Base-by-base conservation (phyloP, 2,888 invertebrate species). In the Colletes collaris region DNA sequence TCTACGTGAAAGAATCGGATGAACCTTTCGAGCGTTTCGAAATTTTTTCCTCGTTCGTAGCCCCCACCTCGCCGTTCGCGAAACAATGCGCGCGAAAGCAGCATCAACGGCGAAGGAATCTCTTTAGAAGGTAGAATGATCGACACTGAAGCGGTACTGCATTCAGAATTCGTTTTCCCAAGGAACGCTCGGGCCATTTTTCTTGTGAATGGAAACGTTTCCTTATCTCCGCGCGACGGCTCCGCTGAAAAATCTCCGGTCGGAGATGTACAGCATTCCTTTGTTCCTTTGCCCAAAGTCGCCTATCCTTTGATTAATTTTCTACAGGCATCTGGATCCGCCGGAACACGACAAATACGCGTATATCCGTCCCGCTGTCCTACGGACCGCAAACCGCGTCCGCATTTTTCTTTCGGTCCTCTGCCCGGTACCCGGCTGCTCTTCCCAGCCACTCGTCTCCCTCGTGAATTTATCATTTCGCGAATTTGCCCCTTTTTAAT, bases 401-500 rank as follows among this genome's bases (percentile, higher is more conserved):
- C 56, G 68, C 64, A 73, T 82, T 82, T 76, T 82, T 81, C 64
- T 81, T 70, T 50, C 81, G 55, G 49, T 53, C 53, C 35, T 49
- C 66, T 46, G 62, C 55, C 63, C 75, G 58, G 56, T 62, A 58
- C 13, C 46, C 60, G 55, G 37, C 55, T 60, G 50, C 66, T 71
- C 74, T 69, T 69, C 66, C 10, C 65, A 59, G 19, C 69, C 66
- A 69, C 81, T 80, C 81, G 49, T 52, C 80, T 75, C 52, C 27
- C 71, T 63, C 56, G 52, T 67, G 72, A 73, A 81, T 81, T 76
- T 81, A 81, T 81, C 68, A 81, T 82, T 67, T 76, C 44, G 19
- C 65, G 69, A 65, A 75, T 71, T 71, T 52, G 13, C 53, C 35
- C 52, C 27, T 4, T 59, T 76, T 68, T 59, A 64, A 74, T 79